Evolutionary conservation across 2,797 vertebrate genomes (phyloP).

Genomic region (Microcaecilia unicolor): DNA sequence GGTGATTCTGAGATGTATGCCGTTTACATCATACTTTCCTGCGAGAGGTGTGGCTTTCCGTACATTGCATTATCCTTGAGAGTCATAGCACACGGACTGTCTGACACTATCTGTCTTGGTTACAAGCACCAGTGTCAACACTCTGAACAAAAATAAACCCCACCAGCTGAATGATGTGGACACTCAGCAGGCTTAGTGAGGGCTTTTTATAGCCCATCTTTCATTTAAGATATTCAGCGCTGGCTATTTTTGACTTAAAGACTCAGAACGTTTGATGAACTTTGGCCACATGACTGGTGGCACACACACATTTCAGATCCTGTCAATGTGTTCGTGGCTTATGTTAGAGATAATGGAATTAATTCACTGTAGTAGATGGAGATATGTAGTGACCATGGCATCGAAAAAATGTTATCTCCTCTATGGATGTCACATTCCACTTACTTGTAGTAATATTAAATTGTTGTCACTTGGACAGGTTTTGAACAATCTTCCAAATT

Average conservation of each 20-base stretch:
- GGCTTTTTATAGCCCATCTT: conserved; percentile 84
- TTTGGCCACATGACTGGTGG: conserved; percentile 54
- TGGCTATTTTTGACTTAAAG: conserved; percentile 67
- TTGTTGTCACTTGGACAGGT: conserved; percentile 5
- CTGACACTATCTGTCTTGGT: conserved; percentile 8
- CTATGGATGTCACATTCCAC: background rate
- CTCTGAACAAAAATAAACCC: conserved; percentile 78
- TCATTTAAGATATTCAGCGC: conserved; percentile 71
- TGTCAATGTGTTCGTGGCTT: conserved; percentile 22
- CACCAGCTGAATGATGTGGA: conserved; percentile 59
- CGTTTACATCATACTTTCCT: too few relatives aligned
- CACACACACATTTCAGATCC: conserved; percentile 44
- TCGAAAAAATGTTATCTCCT: conserved; percentile 3
- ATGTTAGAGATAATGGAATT: conserved; percentile 37
- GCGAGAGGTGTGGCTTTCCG: background rate
- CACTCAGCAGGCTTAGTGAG: conserved; percentile 56
- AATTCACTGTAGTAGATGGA: conserved; percentile 4
- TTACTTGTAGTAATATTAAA: background rate
- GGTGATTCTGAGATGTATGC: background rate
- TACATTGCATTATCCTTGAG: background rate
- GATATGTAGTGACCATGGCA: conserved; percentile 3
- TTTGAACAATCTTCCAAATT: too few relatives aligned
- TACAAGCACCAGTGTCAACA: conserved; percentile 73
- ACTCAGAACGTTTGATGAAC: conserved; percentile 61
- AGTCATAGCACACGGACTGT: background rate